A percentile compares a stretch with the other conserved stretches of the same genome.
Evolutionary conservation across 2,113 vertebrate species (phyloP).

Genomic region (Fregata magnificens): DNA sequence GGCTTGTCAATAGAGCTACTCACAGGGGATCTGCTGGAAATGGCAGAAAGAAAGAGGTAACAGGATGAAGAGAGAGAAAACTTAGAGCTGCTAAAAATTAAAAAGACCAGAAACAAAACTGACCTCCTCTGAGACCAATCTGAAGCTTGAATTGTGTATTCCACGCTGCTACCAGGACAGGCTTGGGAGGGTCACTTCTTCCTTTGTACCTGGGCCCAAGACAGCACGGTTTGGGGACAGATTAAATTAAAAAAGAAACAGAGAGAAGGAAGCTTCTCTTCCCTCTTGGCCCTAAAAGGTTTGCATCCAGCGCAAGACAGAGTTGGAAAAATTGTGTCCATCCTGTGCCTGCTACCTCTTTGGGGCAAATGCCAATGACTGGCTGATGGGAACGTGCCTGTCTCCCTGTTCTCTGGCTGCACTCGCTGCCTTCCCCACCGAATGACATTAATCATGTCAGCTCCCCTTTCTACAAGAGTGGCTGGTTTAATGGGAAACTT

Average conservation of each 20-base stretch:
- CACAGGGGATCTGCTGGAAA: background rate
- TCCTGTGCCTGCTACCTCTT: background rate
- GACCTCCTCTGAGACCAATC: background rate
- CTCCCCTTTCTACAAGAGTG: slow-evolving; percentile 77
- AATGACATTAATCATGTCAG: slow-evolving; percentile 78
- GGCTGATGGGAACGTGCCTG: slow-evolving; percentile 38
- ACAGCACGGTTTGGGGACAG: background rate
- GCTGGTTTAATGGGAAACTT: slow-evolving; percentile 76
- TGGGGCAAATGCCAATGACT: slow-evolving; percentile 39
- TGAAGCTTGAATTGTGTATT: background rate
- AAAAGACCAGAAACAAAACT: background rate
- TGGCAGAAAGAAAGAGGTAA: background rate
- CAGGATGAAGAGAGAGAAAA: background rate
- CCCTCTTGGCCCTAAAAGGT: background rate
- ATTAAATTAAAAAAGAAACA: background rate
- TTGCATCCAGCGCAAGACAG: background rate
- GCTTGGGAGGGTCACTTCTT: background rate
- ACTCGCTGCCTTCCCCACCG: slow-evolving; percentile 33
- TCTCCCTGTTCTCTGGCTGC: slow-evolving; percentile 52
- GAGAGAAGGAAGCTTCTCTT: background rate
- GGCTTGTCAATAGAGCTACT: background rate
- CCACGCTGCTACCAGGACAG: background rate
- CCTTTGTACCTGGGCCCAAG: background rate
- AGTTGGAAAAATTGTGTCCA: background rate
- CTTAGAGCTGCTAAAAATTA: slow-evolving; percentile 1